Percentiles rank a stretch among this genome's conserved stretches.
phyloP scores from a whole-genome alignment of 2,888 invertebrate species.

The Herminia tarsipennalis region DNA sequence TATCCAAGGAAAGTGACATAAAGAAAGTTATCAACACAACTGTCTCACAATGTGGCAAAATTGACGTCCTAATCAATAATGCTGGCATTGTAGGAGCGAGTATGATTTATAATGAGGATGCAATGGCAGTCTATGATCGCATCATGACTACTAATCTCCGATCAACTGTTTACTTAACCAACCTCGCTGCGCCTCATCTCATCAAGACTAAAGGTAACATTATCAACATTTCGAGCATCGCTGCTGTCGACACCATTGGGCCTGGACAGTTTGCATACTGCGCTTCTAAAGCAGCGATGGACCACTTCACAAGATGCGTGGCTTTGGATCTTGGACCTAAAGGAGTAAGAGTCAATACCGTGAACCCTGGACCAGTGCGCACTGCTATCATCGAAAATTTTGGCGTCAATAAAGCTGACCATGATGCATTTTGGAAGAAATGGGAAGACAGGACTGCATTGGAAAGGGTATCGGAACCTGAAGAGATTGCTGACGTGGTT shows the following conservation, averaged over 20 bases:
- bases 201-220: conserved; percentile 41
- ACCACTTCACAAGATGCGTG: background rate
- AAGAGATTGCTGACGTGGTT: no score
- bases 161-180: conserved; percentile 31
- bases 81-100: no score
- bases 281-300: conserved; percentile 1
- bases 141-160: conserved; percentile 32
- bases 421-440: background rate
- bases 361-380: conserved; percentile 6
- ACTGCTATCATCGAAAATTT: background rate
- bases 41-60: no score
- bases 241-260: conserved; percentile 3
- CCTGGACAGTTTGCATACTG: background rate
- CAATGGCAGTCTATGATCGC: conserved; percentile 7
- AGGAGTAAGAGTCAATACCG: conserved; percentile 1
- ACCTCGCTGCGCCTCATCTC: conserved; percentile 33
- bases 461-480: no score
- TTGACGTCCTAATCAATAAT: no score
- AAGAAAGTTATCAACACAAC: no score
- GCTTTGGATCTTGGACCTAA: background rate
- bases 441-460: no score
- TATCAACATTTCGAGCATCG: conserved; percentile 38
- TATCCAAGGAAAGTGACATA: no score
- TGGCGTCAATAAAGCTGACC: background rate
- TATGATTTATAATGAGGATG: no score